These are phyloP conservation scores for Diachrysia chrysitis DNA, from an alignment of 2,888 invertebrate species.

Conservation along the genomic window DNA sequence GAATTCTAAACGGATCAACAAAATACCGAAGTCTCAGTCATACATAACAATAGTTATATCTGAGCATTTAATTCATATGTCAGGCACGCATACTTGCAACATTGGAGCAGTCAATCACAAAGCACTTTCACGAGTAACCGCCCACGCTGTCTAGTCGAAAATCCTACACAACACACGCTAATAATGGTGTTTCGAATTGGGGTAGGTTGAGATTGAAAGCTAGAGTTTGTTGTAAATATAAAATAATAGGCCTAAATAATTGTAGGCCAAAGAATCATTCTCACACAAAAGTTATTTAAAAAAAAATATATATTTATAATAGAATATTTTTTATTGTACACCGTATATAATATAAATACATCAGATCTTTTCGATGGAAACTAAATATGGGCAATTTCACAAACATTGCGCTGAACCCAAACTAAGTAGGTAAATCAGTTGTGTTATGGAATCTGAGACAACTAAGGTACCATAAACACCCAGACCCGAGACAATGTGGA, in stretches of 20 bases:
- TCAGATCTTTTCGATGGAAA: too few relatives aligned
- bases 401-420: too few relatives aligned
- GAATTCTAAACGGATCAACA: conserved; percentile 33
- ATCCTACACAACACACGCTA: conserved; percentile 57
- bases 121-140: conserved; percentile 58
- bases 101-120: conserved; percentile 54
- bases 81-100: conserved; percentile 57
- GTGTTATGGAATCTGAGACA: too few relatives aligned
- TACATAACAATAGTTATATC: conserved; percentile 44
- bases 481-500: too few relatives aligned
- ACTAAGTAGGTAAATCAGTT: too few relatives aligned
- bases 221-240: neutral
- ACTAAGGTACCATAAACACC: too few relatives aligned
- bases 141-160: conserved; percentile 63
- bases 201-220: conserved; percentile 27
- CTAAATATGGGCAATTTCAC: too few relatives aligned
- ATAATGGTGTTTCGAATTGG: conserved; percentile 42
- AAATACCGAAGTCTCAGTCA: conserved; percentile 24
- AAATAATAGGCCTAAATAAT: neutral
- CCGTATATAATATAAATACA: too few relatives aligned
- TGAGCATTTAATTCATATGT: conserved; percentile 48
- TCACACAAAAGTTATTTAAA: neutral
- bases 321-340: too few relatives aligned
- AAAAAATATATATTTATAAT: too few relatives aligned
- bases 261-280: neutral